These are phyloP conservation scores for Isotomurus palustris DNA, from an alignment of 2,888 invertebrate genomes.

Conservation along the genomic window DNA sequence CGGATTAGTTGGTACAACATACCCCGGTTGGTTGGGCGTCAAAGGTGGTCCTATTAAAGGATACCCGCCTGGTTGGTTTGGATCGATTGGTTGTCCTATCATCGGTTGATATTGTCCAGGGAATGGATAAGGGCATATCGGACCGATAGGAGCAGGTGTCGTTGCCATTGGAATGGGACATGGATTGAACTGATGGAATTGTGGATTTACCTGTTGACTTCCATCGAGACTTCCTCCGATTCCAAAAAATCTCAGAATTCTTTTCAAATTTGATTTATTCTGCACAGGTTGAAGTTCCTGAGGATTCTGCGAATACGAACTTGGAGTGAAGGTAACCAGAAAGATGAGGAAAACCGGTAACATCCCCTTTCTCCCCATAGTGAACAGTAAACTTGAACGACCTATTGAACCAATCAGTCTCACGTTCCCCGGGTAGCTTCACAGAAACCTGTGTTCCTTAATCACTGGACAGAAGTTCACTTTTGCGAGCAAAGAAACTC, in stretches of 20 bases:
- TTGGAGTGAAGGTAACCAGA: too few species aligned
- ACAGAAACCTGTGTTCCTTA: too few species aligned
- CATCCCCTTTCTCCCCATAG: too few species aligned
- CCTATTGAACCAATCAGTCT: too few species aligned
- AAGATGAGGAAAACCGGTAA: too few species aligned
- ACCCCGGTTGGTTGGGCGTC: background rate
- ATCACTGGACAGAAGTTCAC: too few species aligned
- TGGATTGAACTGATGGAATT: slow-evolving; percentile 1
- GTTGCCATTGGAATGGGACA: slow-evolving; percentile 6
- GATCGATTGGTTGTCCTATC: slow-evolving; percentile 1
- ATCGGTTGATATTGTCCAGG: background rate
- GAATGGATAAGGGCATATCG: slow-evolving; percentile 3
- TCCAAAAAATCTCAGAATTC: slow-evolving; percentile 4
- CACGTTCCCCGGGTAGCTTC: too few species aligned
- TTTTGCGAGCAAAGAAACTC: too few species aligned
- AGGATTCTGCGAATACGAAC: too few species aligned
- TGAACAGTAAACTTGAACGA: too few species aligned
- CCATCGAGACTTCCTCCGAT: background rate
- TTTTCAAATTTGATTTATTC: background rate
- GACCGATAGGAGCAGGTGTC: slow-evolving; percentile 2
- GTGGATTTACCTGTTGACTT: background rate
- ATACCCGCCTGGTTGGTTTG: background rate
- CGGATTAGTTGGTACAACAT: background rate
- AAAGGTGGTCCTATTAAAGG: background rate
- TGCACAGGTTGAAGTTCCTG: too few species aligned